Evolutionary conservation across 2,797 vertebrate species (phyloP), one percentile per base, ranked within the genome.

Genomic region (Smutsia temminckii): DNA sequence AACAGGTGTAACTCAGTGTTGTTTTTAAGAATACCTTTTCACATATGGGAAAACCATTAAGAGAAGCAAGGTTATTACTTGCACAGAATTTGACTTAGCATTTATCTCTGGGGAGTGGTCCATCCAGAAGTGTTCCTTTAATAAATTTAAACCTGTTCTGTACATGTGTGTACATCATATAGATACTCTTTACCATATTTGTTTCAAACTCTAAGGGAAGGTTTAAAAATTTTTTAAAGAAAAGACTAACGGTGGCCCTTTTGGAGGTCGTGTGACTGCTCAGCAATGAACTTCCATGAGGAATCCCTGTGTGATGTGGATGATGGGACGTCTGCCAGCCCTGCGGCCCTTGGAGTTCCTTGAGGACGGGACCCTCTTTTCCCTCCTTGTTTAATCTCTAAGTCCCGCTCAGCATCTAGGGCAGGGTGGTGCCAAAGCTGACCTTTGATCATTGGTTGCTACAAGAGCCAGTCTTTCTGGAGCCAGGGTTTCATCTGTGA

Each of bases 401-500:
- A 2, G 2, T 12, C 25, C 61, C 1, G 0, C 27, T 23, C 51
- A 12, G 61, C 42, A 8, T 5, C 94, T 1, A 11, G 42, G 27
- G 42, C 17, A 6, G 49, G 8, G 55, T 55, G 0, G 0, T 0
- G 1, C 2, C 21, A 0, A 5, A 3, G 34, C 42, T 9, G 74
- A 21, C 66, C 1, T 49, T n/a, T 3, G 42, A 27, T 27, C 32
- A 0, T 6, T 63, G 14, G n/a, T 23, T 27, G 34, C 5, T 32
- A 16, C 10, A 8, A n/a, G 34, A 55, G 8, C 2, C 2, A 66
- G 13, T 10, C n/a, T 40, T 55, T 11, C 37, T 2, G 17, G 64
- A 51, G 37, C 21, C 0, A 8, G 68, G 64, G 13, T 16, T 17
- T 29, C 27, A 14, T 12, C 42, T 2, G 1, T 10, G 6, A 7